Conservation (phyloP, 2,888 invertebrate species). For the Conops quadrifasciatus region DNA sequence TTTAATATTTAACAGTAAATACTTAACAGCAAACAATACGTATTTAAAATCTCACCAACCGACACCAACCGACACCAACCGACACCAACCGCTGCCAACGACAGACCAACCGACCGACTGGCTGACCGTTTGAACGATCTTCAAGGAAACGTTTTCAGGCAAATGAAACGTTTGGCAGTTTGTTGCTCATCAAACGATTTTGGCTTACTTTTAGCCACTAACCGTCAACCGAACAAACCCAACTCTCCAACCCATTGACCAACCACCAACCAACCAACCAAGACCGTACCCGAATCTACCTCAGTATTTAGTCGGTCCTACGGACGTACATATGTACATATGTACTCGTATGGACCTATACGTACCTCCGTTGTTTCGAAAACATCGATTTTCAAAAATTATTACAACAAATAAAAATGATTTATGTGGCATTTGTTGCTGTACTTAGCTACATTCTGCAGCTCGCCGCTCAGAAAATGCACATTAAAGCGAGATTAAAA, state of each 20-base stretch:
- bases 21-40: conserved; percentile 11
- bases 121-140: no score
- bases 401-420: conserved; percentile 34
- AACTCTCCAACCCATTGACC: no score
- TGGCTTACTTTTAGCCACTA: no score
- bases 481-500: conserved; percentile 16
- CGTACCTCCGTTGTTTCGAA: background rate
- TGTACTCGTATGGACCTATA: background rate
- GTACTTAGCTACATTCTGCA: background rate
- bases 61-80: background rate
- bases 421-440: conserved; percentile 18
- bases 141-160: no score
- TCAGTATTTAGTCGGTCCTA: background rate
- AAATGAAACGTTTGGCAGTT: no score
- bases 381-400: conserved; percentile 21
- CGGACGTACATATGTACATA: background rate
- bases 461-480: background rate
- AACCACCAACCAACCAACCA: background rate
- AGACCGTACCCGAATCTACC: background rate
- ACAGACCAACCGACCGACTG: no score
- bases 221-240: no score
- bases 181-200: no score
- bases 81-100: background rate
- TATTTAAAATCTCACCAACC: background rate
- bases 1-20: conserved; percentile 19